Base-by-base conservation (phyloP, 2,797 vertebrate species). In the Hephaestus fuliginosus region DNA sequence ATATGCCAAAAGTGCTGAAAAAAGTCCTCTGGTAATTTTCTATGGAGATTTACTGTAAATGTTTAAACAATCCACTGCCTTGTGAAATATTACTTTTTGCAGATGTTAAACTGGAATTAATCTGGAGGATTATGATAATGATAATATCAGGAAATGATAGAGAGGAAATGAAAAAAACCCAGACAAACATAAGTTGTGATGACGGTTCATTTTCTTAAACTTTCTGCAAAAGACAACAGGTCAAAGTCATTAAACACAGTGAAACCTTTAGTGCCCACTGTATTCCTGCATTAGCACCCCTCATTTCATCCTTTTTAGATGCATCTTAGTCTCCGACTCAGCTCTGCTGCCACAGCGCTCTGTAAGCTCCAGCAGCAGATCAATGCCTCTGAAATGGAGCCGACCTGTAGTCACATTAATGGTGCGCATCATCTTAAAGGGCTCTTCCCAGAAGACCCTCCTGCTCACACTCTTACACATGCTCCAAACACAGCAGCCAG, bases 371-470 rank as follows among this genome's bases (percentile, higher is more conserved):
- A 49, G 79, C 74, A 85, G 87, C 84, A 83, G 90, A 96, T 96
- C 95, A 91, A 95, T 96, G 93, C 61, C 76, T 84, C 88, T 94
- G 95, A 93, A 95, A 95, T 91, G 90, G 93, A 95, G 92, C 92
- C 74, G 82, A 71, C 80, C 91, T 80, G 80, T 88, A 89, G 92
- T 90, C 90, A 88, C 91, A 91, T 92, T 96, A 95, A 95, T 91
- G 93, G 92, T 76, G 84, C 91, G 86, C 89, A 89, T 93, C 94
- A 86, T 92, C 93, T 91, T 93, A 86, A 94, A 92, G 91, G 87
- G 76, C 78, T 89, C 92, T 95, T 95, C 92, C 94, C 95, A 93
- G 93, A 94, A 95, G 91, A 85, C 81, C 73, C 52, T 86, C 78
- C 80, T 68, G 78, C 91, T 90, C 89, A 85, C 85, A 78, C 87